These are phyloP conservation scores for Hipposideros larvatus DNA, from an alignment of 2,797 vertebrate species.

Conservation along the genomic window DNA sequence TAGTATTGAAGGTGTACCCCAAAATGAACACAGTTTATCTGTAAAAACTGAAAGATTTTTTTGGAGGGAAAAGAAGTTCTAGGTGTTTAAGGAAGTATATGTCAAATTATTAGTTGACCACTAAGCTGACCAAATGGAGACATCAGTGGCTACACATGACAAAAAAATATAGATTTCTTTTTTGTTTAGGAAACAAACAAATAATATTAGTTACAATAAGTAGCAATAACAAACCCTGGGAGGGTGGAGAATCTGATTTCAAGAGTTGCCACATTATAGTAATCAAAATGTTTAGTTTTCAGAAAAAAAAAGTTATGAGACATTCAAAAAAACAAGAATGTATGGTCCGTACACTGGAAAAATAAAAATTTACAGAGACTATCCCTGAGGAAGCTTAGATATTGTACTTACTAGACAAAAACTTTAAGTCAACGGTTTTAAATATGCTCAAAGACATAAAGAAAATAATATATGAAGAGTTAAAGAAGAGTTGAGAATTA, in stretches of 20 bases:
- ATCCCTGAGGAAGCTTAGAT: background rate
- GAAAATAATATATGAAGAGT: background rate
- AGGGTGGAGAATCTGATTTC: background rate
- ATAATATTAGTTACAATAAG: background rate
- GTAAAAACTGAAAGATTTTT: background rate
- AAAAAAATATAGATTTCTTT: background rate
- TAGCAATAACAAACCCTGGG: background rate
- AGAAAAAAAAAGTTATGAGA: background rate
- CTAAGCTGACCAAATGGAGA: background rate
- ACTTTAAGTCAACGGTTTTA: background rate
- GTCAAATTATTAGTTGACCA: background rate
- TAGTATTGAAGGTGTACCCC: background rate
- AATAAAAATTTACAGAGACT: background rate
- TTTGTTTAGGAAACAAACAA: background rate
- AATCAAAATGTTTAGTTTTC: background rate
- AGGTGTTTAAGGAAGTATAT: background rate
- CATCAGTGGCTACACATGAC: background rate
- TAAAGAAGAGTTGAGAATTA: background rate
- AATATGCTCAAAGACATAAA: background rate
- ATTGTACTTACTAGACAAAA: background rate
- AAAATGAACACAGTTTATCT: background rate
- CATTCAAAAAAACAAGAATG: background rate
- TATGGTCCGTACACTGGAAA: background rate
- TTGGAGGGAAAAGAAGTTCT: background rate
- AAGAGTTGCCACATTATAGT: background rate